These are phyloP conservation scores for Sycophaga agraensis DNA, from an alignment of 1,140 invertebrate species.

Conservation along the genomic window DNA sequence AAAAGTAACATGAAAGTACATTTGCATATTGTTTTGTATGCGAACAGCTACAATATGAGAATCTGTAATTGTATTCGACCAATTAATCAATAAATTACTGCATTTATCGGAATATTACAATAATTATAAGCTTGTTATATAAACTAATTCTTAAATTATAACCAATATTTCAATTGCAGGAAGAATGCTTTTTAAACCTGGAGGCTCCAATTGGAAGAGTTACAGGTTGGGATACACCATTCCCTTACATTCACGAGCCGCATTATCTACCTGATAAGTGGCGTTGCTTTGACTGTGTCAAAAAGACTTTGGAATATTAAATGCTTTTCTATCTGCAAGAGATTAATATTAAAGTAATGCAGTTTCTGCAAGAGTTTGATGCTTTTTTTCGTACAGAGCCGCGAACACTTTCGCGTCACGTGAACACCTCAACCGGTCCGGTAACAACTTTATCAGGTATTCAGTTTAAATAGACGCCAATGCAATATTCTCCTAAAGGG, in stretches of 20 bases:
- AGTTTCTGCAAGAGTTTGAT: conserved; percentile 12
- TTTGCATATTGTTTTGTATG: neutral
- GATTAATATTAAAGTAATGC: conserved; percentile 18
- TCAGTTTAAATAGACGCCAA: conserved; percentile 10
- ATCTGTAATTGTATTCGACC: no score
- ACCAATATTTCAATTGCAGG: conserved; percentile 57
- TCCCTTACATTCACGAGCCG: conserved; percentile 93
- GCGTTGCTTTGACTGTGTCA: conserved; percentile 83
- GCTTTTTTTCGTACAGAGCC: conserved; percentile 11
- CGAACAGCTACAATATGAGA: no score
- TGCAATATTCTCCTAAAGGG: conserved; percentile 18
- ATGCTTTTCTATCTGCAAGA: neutral
- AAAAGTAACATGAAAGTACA: conserved; percentile 34
- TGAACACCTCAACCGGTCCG: conserved; percentile 26
- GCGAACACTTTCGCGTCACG: conserved; percentile 25
- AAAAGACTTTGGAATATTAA: conserved; percentile 75
- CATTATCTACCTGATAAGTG: conserved; percentile 96
- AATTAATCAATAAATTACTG: no score
- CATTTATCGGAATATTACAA: no score
- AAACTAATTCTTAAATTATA: no score
- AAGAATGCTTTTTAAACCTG: conserved; percentile 91
- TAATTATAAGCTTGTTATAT: no score
- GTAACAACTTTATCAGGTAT: conserved; percentile 24
- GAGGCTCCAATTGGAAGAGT: conserved; percentile 91
- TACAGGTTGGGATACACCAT: conserved; percentile 97